Evolutionary conservation across 2,113 vertebrate species (phyloP).

Genomic region (Elanoides forficatus): DNA sequence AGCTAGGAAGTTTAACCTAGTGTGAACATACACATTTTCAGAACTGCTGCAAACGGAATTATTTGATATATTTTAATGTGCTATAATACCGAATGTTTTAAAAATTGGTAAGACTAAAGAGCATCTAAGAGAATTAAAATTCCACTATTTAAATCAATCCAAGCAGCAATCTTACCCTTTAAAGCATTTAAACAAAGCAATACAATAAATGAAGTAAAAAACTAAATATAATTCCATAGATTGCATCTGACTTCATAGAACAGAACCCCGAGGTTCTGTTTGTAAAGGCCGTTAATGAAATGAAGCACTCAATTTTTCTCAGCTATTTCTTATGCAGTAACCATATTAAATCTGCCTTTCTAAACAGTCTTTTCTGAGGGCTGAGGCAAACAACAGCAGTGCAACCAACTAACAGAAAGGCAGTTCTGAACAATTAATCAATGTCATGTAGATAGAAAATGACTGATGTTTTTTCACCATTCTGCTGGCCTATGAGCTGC

Average conservation of each 20-base stretch:
- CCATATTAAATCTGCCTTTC: constrained; percentile 23
- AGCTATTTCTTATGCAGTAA: not conserved
- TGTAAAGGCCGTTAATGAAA: not conserved
- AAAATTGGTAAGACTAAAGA: not conserved
- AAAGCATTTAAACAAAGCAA: not conserved
- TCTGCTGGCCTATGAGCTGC: constrained; percentile 18
- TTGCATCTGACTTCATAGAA: not conserved
- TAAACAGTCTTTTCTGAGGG: not conserved
- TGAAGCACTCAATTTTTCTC: not conserved
- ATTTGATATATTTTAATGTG: not conserved
- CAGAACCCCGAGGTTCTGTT: not conserved
- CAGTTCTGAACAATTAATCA: constrained; percentile 76
- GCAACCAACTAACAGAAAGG: constrained; percentile 3
- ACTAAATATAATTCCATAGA: not conserved
- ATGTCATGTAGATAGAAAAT: constrained; percentile 72
- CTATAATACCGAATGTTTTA: not conserved
- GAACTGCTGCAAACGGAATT: not conserved
- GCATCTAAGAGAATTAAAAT: not conserved
- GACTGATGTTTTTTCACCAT: constrained; percentile 59
- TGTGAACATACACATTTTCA: not conserved
- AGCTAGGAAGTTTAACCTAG: not conserved
- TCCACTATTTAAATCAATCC: not conserved
- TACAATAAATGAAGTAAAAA: not conserved
- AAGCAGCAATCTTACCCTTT: not conserved
- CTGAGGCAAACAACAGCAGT: constrained; percentile 29